Base-by-base conservation (phyloP, 2,797 vertebrate species). In the Tangara arthus region DNA sequence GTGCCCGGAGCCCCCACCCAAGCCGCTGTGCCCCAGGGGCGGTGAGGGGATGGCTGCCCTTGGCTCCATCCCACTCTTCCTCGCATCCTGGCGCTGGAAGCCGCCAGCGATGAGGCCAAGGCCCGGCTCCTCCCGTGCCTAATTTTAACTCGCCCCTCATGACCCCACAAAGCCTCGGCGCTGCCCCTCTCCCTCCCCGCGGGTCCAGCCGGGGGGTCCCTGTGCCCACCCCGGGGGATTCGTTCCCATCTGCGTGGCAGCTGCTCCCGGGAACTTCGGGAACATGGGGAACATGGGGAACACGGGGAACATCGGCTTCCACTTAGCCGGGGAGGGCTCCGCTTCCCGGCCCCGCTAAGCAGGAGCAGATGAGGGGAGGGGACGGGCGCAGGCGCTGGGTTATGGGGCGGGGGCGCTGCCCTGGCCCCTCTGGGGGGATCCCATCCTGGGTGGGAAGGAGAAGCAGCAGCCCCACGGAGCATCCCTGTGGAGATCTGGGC, bases 301-400 rank as follows among this genome's bases (percentile, higher is more conserved):
- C 27, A 47, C 24, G 4, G 46, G 23, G 46, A 87, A 85, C 96
- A 95, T 94, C 95, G 20, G 95, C 93, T 96, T 96, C 93, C 94
- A 87, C 82, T 96, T 94, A 94, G 0, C 81, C 21, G 2, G 60
- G 72, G 52, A n/a, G 53, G 79, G 55, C 41, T 77, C 0, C 37
- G 39, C 76, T 55, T 68, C 75, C 91, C 89, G 87, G 82, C 65
- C 78, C 79, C 6, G 23, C 90, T 95, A 82, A 96, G 79, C 89
- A 65, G 92, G 80, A 95, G 94, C 96, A 95, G 96, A 95, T 96
- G 96, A 2, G 85, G 53, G n/a, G 53, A 81, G 30, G 70, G 61
- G 73, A 44, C 0, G 4, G 85, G 42, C 1, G 0, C 59, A 34
- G 90, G 55, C 26, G 1, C 0, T 3, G 78, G 32, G 34, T 41